Base-by-base conservation (phyloP, 2,797 vertebrate species). In the Delichon dasypus region DNA sequence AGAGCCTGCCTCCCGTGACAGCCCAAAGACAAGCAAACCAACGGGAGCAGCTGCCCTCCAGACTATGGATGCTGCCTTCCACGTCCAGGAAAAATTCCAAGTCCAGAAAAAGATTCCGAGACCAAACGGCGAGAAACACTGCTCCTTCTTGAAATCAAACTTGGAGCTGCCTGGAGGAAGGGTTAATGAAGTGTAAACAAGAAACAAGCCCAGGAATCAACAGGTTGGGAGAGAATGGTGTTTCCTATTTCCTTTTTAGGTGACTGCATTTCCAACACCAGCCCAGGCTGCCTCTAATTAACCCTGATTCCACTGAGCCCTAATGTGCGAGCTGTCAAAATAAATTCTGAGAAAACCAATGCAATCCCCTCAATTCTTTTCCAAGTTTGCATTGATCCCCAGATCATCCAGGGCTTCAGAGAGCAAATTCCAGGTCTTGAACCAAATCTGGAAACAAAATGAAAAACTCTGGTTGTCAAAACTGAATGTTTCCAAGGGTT, bases 271-370 rank as follows among this genome's bases (percentile, higher is more conserved):
- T 87, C 82, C 81, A 87, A 30, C 51, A 89, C 19, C 48, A 85
- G 65, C 64, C 82, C 61, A 29, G 57, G 34, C 78, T 80, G 83
- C 54, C 42, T 85, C 80, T 81, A 84, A 94, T 91, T 70, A 86
- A 88, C 55, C 16, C 17, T 42, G 78, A 61, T 20, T 80, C 47
- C 65, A 27, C 34, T 10, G 34, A 71, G 72, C 36, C 50, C 25
- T 73, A 62, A 84, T 51, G 77, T 73, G 40, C 45, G 70, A 51
- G 23, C 42, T 71, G 40, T 58, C 72, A 78, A 32, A 17, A n/a
- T 22, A 19, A 64, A 50, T 13, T 54, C 55, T 47, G 21, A 50
- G 78, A 58, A 80, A 89, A 62, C 13, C 45, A 45, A 11, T 6
- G 1, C 13, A 64, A 2, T 82, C 25, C 47, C 36, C 27, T 25